Base-by-base conservation (phyloP, 2,888 invertebrate species). In the Mimumesa dahlbomi region DNA sequence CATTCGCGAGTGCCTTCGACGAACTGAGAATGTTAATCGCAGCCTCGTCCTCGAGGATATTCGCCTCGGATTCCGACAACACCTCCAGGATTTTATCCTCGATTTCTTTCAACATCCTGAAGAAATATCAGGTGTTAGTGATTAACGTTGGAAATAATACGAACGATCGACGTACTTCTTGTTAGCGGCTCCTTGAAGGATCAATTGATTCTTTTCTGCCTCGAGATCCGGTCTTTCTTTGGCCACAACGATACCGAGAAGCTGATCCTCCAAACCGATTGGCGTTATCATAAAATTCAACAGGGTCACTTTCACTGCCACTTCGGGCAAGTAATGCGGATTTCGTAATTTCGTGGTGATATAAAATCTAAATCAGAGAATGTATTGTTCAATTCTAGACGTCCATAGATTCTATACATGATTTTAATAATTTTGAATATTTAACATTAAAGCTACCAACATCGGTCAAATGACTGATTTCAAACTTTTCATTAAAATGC, bases 241-340 rank as follows among this genome's bases (percentile, higher is more conserved):
- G 0, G 98, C 97, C 5, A 98, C 98, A 0, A 97, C 97, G 40
- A 97, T 95, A 1, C 97, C 95, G 63, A 98, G 89, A 34, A 98
- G 89, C 87, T 98, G 98, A 87, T 97, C 97, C 90, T 97, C 94
- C 19, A 98, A 90, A 0, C 98, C 98, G 50, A 94, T 94, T 31
- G 93, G 93, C 4, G 97, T 98, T 74, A 98, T 94, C 96, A 97
- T 96, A 87, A 98, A 98, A 90, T 98, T 98, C 5, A 98, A 92
- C n/a, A 98, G 89, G 0, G 97, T 96, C 1, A 96, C 95, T 88
- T 98, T 97, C 0, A 97, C 97, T 0, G 97, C 96, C 2, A 98
- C 94, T 90, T 98, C 98, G 0, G 98, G 98, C 53, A 97, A 89
- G 87, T 97, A 98, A 89, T 98, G 98, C 0, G 98, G 98, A 90